phyloP scores from a whole-genome alignment of 2,888 invertebrate genomes.

The Polietes domitor region DNA sequence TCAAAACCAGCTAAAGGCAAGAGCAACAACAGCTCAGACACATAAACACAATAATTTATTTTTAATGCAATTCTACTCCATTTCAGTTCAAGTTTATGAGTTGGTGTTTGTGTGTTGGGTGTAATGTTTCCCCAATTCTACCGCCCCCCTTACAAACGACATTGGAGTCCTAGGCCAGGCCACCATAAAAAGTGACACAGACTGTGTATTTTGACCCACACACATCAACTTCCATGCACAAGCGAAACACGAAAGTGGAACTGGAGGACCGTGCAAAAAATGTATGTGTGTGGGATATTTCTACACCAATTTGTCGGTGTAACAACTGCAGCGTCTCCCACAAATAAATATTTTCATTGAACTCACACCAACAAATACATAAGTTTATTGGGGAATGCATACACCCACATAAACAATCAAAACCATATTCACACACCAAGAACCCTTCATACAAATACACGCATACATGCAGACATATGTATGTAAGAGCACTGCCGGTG shows the following conservation, averaged over 20 bases:
- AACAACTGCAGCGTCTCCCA: constrained; percentile 5
- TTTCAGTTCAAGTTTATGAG: constrained; percentile 41
- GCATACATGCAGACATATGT: too few species aligned
- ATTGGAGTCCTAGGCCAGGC: neutral
- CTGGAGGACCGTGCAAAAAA: neutral
- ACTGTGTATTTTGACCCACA: too few species aligned
- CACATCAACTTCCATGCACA: neutral
- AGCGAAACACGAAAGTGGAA: neutral
- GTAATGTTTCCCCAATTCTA: neutral
- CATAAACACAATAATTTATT: constrained; percentile 52
- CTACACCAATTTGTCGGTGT: constrained; percentile 19
- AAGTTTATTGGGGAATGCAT: neutral
- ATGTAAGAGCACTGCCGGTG: neutral
- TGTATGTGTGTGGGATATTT: constrained; percentile 6
- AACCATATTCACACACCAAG: too few species aligned
- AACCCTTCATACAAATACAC: too few species aligned
- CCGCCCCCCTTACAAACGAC: neutral
- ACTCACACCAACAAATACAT: neutral
- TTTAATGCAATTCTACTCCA: constrained; percentile 63
- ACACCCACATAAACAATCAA: neutral
- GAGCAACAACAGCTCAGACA: neutral
- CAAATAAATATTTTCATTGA: constrained; percentile 28
- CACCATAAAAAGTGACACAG: neutral
- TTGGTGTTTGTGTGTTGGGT: neutral
- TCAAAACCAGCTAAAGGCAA: neutral